Conservation (phyloP, 2,113 vertebrate genomes). For the Haplochromis vanheusdeni region DNA sequence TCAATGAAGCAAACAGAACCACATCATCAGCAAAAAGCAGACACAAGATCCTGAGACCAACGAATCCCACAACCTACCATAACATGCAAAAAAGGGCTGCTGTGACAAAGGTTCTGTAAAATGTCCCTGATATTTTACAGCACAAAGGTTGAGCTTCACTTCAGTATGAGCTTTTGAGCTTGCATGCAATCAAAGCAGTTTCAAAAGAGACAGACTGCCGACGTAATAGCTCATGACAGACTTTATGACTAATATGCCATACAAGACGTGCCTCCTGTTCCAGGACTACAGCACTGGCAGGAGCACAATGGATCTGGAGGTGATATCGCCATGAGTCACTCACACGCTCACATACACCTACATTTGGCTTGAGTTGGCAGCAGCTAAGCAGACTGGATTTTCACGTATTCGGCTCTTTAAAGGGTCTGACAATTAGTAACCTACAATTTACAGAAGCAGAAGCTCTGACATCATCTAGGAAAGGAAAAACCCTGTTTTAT, state of each 20-base stretch:
- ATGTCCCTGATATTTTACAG: neutral
- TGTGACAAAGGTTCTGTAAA: neutral
- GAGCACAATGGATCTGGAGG: conserved; percentile 16
- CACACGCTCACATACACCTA: neutral
- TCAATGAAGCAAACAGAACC: neutral
- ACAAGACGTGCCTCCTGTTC: conserved; percentile 1
- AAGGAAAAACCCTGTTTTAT: neutral
- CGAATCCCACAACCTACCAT: neutral
- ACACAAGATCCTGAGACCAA: neutral
- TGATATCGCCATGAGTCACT: conserved; percentile 45
- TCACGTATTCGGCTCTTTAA: neutral
- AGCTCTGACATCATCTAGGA: neutral
- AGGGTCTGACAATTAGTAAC: neutral
- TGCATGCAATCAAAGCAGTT: neutral
- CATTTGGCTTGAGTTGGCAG: neutral
- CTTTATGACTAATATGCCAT: neutral
- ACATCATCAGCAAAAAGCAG: neutral
- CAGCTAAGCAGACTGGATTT: neutral
- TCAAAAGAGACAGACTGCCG: neutral
- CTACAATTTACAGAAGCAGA: neutral
- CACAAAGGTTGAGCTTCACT: neutral
- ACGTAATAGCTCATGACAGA: neutral
- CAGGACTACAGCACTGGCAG: conserved; percentile 11
- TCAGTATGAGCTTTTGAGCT: neutral
- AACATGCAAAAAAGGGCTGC: neutral